These are phyloP conservation scores for Pelochelys cantorii DNA, from an alignment of 2,797 vertebrate species.

Conservation along the genomic window DNA sequence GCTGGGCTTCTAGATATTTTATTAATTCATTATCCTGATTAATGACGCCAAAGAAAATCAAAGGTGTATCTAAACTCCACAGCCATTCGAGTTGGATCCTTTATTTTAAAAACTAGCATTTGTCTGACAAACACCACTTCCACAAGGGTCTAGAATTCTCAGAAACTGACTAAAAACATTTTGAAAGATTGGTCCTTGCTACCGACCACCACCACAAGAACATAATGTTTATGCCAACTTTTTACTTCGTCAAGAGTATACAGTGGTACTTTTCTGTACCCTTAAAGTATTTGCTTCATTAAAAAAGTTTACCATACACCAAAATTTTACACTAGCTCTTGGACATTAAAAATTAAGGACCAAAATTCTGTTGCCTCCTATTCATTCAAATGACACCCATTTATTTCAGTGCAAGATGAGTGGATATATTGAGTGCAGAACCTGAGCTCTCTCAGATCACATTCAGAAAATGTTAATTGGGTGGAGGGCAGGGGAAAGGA, in stretches of 20 bases:
- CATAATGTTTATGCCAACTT: conserved; percentile 27
- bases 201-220: background rate
- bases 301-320: background rate
- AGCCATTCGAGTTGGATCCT: conserved; percentile 58
- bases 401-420: background rate
- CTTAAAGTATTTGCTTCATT: background rate
- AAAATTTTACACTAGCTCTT: background rate
- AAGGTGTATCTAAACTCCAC: conserved; percentile 34
- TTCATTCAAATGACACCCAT: background rate
- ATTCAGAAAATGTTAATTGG: conserved; percentile 77
- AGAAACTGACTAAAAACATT: conserved; percentile 45
- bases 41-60: conserved; percentile 66
- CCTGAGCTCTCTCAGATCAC: conserved; percentile 56
- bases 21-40: conserved; percentile 68
- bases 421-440: background rate
- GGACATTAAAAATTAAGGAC: conserved; percentile 7
- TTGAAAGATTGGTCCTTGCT: conserved; percentile 54
- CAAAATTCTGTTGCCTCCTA: background rate
- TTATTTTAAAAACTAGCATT: conserved; percentile 74
- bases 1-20: conserved; percentile 66
- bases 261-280: background rate
- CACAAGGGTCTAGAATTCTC: conserved; percentile 34
- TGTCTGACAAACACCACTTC: conserved; percentile 40
- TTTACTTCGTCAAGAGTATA: background rate
- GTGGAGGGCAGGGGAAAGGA: conserved; percentile 24